These are phyloP conservation scores for Caradrina kadenii DNA, from an alignment of 2,888 invertebrate genomes.

Conservation along the genomic window DNA sequence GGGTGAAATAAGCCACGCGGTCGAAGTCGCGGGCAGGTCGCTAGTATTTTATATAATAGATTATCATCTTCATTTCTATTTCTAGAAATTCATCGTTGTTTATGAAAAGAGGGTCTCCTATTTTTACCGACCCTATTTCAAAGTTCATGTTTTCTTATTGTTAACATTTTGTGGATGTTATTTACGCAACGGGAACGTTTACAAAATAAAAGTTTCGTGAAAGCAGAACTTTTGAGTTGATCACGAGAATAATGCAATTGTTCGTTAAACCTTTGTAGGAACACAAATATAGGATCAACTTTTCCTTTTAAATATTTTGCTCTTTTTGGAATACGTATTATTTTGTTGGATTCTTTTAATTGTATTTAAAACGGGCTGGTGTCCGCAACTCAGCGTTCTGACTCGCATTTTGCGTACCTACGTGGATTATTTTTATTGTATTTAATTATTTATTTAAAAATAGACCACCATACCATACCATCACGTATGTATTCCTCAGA, in stretches of 20 bases:
- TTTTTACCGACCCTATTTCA: constrained; percentile 15
- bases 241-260: constrained; percentile 18
- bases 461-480: too few species aligned
- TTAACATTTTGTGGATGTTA: constrained; percentile 8
- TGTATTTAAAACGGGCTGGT: too few species aligned
- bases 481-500: too few species aligned
- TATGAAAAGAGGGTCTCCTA: background rate
- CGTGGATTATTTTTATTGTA: too few species aligned
- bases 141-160: constrained; percentile 16
- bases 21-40: too few species aligned
- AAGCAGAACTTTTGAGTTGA: constrained; percentile 24
- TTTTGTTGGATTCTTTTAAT: background rate
- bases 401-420: too few species aligned
- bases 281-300: background rate
- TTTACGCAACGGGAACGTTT: constrained; percentile 27
- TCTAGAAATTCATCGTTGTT: constrained; percentile 1
- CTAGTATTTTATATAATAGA: background rate
- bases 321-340: background rate
- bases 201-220: constrained; percentile 30
- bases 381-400: too few species aligned
- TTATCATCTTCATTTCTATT: background rate
- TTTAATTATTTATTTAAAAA: too few species aligned
- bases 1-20: too few species aligned
- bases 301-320: constrained; percentile 5
- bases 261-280: constrained; percentile 10